Evolutionary conservation across 2,888 invertebrate genomes (phyloP).

Genomic region (Falcaria lacertinaria): DNA sequence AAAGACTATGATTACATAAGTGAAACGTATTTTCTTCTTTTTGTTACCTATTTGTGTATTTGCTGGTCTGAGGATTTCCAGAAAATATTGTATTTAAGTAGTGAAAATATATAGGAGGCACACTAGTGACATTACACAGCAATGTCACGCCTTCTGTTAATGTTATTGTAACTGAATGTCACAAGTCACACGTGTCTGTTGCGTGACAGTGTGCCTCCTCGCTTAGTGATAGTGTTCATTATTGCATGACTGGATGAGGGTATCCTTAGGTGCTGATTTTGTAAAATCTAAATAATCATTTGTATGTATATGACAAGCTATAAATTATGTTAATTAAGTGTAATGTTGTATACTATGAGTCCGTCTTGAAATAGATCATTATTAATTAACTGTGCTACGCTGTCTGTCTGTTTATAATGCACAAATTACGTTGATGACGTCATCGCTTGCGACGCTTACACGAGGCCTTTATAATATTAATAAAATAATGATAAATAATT

Average conservation of each 20-base stretch:
- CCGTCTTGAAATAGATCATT: conserved; percentile 16
- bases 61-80: background rate
- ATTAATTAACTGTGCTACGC: too few species aligned
- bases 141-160: too few species aligned
- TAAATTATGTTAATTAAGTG: conserved; percentile 21
- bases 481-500: too few species aligned
- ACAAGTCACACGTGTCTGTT: background rate
- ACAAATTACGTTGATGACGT: background rate
- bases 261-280: conserved; percentile 34
- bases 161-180: too few species aligned
- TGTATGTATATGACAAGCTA: background rate
- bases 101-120: background rate
- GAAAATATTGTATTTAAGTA: background rate
- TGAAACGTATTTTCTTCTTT: background rate
- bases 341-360: conserved; percentile 13
- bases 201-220: too few species aligned
- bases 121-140: too few species aligned
- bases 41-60: background rate
- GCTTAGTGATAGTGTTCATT: background rate
- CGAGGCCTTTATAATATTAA: too few species aligned
- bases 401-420: conserved; percentile 11
- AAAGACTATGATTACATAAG: conserved; percentile 14
- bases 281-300: conserved; percentile 5
- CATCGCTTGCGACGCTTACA: too few species aligned
- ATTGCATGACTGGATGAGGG: conserved; percentile 29